These are phyloP conservation scores for Pangasius larnaudii DNA, from an alignment of 2,797 vertebrate species.

Conservation along the genomic window DNA sequence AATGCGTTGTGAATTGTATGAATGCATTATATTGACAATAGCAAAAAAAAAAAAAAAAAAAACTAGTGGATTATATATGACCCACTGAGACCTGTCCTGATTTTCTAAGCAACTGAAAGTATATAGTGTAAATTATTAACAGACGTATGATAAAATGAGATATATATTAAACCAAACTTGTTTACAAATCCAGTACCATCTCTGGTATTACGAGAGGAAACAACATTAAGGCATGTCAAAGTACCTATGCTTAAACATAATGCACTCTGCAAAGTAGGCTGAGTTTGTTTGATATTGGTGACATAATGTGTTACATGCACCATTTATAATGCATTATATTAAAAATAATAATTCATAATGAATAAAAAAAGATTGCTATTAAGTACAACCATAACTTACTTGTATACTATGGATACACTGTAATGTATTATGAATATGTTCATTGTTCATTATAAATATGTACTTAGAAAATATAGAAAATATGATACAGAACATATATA, in stretches of 20 bases:
- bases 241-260: background rate
- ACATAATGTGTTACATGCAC: background rate
- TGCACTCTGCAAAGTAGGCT: background rate
- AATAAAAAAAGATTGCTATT: background rate
- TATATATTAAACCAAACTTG: background rate
- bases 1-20: background rate
- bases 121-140: background rate
- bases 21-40: background rate
- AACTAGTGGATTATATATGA: background rate
- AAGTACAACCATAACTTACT: background rate
- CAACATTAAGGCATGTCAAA: background rate
- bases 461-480: background rate
- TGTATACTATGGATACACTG: background rate
- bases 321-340: background rate
- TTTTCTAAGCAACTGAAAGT: background rate
- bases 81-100: background rate
- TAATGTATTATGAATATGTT: background rate
- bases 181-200: background rate
- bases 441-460: background rate
- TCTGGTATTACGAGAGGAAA: background rate
- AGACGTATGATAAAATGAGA: background rate
- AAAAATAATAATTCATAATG: background rate
- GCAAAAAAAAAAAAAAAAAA: background rate
- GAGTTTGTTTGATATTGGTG: background rate
- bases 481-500: too few relatives aligned